These are phyloP conservation scores for Nomada flava DNA, from an alignment of 2,888 invertebrate genomes.

Conservation along the genomic window DNA sequence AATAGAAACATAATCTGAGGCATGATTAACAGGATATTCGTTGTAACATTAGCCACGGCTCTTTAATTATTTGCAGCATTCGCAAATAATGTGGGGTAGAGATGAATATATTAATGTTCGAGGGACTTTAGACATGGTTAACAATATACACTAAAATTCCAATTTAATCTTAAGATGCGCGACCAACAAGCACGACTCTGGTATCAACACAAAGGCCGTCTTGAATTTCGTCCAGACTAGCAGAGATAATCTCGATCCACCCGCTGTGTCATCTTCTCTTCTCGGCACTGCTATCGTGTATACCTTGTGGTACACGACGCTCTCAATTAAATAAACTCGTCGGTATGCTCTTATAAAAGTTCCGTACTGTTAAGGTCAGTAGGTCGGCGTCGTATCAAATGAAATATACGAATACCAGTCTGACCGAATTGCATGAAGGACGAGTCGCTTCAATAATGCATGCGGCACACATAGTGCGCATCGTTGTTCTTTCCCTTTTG, in stretches of 20 bases:
- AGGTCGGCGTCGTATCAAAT: slow-evolving; percentile 67
- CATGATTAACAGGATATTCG: no score
- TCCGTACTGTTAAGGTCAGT: slow-evolving; percentile 69
- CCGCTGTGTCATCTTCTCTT: background rate
- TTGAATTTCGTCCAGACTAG: slow-evolving; percentile 30
- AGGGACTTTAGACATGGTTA: no score
- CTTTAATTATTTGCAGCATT: no score
- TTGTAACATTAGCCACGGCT: no score
- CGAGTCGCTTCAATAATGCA: slow-evolving; percentile 57
- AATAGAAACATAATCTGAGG: background rate
- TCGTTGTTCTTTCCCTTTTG: slow-evolving; percentile 14
- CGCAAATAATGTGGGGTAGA: no score
- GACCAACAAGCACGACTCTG: background rate
- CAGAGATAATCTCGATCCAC: slow-evolving; percentile 28
- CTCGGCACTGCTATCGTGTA: background rate
- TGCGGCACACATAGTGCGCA: slow-evolving; percentile 49
- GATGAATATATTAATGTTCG: no score
- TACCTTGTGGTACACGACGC: slow-evolving; percentile 33
- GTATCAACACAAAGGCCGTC: background rate
- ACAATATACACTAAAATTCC: no score
- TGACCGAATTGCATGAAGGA: slow-evolving; percentile 67
- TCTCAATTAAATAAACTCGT: slow-evolving; percentile 61
- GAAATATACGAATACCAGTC: slow-evolving; percentile 57
- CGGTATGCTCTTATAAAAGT: slow-evolving; percentile 48
- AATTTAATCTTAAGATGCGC: background rate